These are phyloP conservation scores for Papilio xuthus DNA, from an alignment of 1,140 invertebrate species.

Conservation along the genomic window DNA sequence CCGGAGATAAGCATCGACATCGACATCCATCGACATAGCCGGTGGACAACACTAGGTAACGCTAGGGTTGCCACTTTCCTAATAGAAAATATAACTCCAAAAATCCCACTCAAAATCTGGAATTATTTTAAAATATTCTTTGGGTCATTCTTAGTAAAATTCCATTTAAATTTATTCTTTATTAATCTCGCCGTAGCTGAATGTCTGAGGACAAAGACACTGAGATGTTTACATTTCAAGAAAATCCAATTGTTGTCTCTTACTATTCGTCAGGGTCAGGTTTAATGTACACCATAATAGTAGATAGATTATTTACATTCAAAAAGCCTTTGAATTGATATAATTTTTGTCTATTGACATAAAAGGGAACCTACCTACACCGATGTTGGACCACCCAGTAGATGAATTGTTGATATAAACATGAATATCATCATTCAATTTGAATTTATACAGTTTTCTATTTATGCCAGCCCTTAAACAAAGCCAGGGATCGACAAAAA, in stretches of 20 bases:
- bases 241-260: not conserved
- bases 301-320: not conserved
- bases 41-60: slow-evolving; percentile 50
- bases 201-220: no score
- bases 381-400: not conserved
- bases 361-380: not conserved
- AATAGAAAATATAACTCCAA: not conserved
- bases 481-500: not conserved
- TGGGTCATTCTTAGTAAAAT: not conserved
- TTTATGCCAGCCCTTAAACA: slow-evolving; percentile 10
- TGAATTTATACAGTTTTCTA: not conserved
- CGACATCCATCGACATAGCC: slow-evolving; percentile 47
- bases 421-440: not conserved
- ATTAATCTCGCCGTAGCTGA: no score
- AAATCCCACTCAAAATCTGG: not conserved
- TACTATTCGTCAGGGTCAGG: not conserved
- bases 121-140: not conserved
- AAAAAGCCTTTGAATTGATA: not conserved
- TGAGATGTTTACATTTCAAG: no score
- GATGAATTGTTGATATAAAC: not conserved
- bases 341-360: not conserved
- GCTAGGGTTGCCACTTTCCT: slow-evolving; percentile 46
- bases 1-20: slow-evolving; percentile 69
- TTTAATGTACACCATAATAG: not conserved
- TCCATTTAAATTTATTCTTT: no score